A percentile compares a stretch with the other conserved stretches of the same genome.
phyloP scores from a whole-genome alignment of 2,888 invertebrate genomes.

The Phaedon cochleariae region DNA sequence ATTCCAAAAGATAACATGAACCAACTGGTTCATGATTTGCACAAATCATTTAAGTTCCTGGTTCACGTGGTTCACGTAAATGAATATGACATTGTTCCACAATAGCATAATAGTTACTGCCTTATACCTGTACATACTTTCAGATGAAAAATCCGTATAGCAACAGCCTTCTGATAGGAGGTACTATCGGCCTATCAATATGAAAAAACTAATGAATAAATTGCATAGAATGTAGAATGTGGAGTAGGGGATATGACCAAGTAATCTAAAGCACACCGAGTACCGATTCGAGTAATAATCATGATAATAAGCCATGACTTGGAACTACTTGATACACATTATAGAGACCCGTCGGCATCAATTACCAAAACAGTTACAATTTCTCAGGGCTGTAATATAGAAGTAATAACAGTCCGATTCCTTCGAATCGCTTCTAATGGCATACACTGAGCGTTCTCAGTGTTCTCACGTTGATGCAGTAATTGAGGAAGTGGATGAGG shows the following conservation, averaged over 20 bases:
- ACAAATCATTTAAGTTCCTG: too few relatives aligned
- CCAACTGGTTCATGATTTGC: too few relatives aligned
- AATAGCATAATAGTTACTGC: too few relatives aligned
- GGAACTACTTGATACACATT: not conserved
- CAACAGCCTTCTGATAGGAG: too few relatives aligned
- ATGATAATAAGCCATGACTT: not conserved
- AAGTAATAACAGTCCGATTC: slow-evolving; percentile 16
- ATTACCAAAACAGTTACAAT: not conserved
- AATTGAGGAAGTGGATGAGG: not conserved
- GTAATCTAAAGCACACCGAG: not conserved
- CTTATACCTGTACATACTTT: too few relatives aligned
- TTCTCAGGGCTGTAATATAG: slow-evolving; percentile 20
- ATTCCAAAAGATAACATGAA: too few relatives aligned
- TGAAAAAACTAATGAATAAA: not conserved
- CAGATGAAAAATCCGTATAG: too few relatives aligned
- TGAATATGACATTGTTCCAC: too few relatives aligned
- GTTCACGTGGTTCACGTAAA: too few relatives aligned
- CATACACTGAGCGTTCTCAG: not conserved
- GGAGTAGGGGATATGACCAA: not conserved
- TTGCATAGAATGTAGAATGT: not conserved
- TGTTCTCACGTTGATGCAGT: not conserved
- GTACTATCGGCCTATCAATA: not conserved
- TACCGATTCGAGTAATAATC: not conserved
- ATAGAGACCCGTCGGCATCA: not conserved
- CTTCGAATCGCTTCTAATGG: not conserved